Conservation (phyloP, 2,113 vertebrate genomes). For the Bothrops jararaca region DNA sequence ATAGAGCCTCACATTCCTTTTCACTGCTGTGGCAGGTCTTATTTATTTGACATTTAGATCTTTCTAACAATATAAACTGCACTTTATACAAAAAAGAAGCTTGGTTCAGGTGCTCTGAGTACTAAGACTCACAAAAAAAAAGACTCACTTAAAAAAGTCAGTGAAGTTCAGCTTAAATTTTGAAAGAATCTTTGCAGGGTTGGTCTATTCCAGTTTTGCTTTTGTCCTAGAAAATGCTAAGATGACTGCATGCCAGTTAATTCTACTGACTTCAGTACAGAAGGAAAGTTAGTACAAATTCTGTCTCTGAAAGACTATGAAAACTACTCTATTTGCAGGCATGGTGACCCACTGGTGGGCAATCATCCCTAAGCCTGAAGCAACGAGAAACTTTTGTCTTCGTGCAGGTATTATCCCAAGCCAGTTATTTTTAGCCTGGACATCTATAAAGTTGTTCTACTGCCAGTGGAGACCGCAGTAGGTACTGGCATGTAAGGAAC, state of each 20-base stretch:
- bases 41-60: not conserved
- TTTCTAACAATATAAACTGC: not conserved
- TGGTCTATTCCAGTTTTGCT: not conserved
- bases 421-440: slow-evolving; percentile 25
- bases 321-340: not conserved
- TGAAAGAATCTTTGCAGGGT: not conserved
- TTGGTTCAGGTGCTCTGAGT: not conserved
- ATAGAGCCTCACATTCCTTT: not conserved
- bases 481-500: slow-evolving; percentile 1
- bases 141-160: not conserved
- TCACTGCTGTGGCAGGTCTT: not conserved
- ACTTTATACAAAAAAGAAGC: not conserved
- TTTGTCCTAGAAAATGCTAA: not conserved
- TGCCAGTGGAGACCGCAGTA: not conserved
- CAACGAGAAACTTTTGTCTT: not conserved
- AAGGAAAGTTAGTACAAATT: not conserved
- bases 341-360: not conserved
- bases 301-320: not conserved
- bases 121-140: not conserved
- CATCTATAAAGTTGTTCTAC: not conserved
- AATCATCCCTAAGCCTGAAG: not conserved
- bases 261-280: not conserved
- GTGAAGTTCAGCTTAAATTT: not conserved
- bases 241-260: not conserved
- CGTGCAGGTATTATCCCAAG: not conserved